phyloP scores from a whole-genome alignment of 2,797 vertebrate species.

The Sebastes paucispinis region DNA sequence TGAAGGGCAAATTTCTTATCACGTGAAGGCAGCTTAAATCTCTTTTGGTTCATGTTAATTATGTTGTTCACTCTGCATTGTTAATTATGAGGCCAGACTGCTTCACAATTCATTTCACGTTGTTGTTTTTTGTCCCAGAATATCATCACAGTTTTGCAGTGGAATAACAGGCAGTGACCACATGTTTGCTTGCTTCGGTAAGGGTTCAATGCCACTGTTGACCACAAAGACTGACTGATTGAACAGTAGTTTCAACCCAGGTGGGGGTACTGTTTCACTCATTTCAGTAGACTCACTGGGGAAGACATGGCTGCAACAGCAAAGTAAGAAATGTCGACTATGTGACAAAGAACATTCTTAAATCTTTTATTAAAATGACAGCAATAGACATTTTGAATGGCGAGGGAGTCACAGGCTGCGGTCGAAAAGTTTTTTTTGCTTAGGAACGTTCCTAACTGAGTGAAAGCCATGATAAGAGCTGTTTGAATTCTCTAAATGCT shows the following conservation, averaged over 20 bases:
- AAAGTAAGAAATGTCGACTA: neutral
- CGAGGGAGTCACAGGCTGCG: neutral
- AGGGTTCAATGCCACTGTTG: neutral
- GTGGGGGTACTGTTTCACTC: neutral
- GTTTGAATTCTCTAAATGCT: too few species aligned
- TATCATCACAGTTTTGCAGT: neutral
- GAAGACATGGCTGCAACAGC: neutral
- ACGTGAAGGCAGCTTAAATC: neutral
- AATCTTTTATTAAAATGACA: neutral
- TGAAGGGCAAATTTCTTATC: too few species aligned
- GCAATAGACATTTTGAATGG: neutral
- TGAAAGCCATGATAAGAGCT: too few species aligned
- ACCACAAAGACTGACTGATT: neutral
- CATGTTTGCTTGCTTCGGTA: neutral
- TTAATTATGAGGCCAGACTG: neutral
- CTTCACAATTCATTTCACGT: neutral
- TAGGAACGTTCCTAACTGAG: too few species aligned
- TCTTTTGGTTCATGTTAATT: neutral
- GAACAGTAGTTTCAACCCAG: accelerated
- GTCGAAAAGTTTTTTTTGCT: too few species aligned
- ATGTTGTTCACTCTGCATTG: neutral
- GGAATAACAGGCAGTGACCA: neutral
- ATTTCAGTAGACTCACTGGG: neutral
- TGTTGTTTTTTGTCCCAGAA: neutral
- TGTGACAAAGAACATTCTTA: neutral